Percentiles rank a stretch among this genome's conserved stretches.
Evolutionary conservation across 2,113 vertebrate genomes (phyloP).

Genomic region (Ammodytes marinus): DNA sequence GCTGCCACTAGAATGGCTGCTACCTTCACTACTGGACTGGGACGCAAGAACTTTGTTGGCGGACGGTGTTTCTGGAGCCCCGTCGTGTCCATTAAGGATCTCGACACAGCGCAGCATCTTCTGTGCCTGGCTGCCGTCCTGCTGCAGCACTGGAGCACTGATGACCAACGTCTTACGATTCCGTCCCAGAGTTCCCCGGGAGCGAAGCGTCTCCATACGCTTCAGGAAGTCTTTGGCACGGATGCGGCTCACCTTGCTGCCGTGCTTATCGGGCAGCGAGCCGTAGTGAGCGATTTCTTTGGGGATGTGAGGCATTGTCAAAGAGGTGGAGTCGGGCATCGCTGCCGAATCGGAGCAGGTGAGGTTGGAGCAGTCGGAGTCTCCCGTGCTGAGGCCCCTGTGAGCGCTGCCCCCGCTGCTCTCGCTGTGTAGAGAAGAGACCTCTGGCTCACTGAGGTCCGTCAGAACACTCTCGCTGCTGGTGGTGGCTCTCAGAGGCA

Average conservation of each 20-base stretch:
- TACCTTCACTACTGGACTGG: slow-evolving; percentile 88
- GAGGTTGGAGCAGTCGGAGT: slow-evolving; percentile 83
- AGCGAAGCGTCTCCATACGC: slow-evolving; percentile 93
- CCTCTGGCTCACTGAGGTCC: slow-evolving; percentile 93
- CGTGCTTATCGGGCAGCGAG: slow-evolving; percentile 83
- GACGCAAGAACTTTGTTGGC: slow-evolving; percentile 56
- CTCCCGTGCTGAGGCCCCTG: slow-evolving; percentile 79
- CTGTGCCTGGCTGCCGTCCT: slow-evolving; percentile 86
- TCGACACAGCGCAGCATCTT: slow-evolving; percentile 87
- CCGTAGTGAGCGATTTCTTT: slow-evolving; percentile 80
- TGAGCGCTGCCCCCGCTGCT: slow-evolving; percentile 93
- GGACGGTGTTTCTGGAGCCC: slow-evolving; percentile 61
- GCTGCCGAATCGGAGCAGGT: slow-evolving; percentile 82
- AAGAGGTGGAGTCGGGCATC: slow-evolving; percentile 83
- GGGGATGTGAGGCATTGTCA: slow-evolving; percentile 70
- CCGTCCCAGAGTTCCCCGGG: slow-evolving; percentile 82
- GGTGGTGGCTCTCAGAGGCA: slow-evolving; percentile 89
- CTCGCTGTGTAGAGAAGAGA: slow-evolving; percentile 93
- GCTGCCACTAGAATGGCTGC: slow-evolving; percentile 88
- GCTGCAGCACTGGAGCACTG: slow-evolving; percentile 88
- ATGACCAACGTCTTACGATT: slow-evolving; percentile 85
- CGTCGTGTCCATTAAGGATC: slow-evolving; percentile 86
- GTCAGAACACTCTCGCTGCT: slow-evolving; percentile 97
- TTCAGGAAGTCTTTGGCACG: slow-evolving; percentile 93
- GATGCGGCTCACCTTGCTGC: slow-evolving; percentile 83